Percentiles rank a stretch among this genome's conserved stretches.
These are phyloP conservation scores for Anhinga anhinga DNA, from an alignment of 2,113 vertebrate species.

Conservation along the genomic window DNA sequence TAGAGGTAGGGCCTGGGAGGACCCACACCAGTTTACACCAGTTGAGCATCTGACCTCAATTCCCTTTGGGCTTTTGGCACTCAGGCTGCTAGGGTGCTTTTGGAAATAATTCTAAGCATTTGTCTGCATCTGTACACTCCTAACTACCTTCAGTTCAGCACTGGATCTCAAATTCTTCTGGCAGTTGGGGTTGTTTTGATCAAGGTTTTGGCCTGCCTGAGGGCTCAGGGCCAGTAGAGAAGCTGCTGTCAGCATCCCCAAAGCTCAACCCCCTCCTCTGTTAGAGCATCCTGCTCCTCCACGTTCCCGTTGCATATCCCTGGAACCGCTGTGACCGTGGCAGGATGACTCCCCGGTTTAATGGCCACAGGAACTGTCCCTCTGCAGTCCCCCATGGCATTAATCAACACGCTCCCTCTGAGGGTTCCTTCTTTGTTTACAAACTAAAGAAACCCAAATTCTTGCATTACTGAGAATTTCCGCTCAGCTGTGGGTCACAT, in stretches of 20 bases:
- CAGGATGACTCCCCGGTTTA: background rate
- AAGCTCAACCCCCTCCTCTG: background rate
- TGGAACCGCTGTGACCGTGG: background rate
- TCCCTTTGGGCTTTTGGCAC: background rate
- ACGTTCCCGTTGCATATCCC: rapidly evolving
- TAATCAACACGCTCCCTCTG: background rate
- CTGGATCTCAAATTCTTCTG: background rate
- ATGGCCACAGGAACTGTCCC: background rate
- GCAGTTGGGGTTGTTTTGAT: background rate
- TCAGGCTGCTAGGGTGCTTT: background rate
- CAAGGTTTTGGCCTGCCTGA: background rate
- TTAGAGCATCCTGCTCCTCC: background rate
- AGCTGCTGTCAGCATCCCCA: background rate
- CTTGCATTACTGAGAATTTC: background rate
- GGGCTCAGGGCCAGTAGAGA: background rate
- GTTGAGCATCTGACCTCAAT: background rate
- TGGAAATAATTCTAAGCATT: background rate
- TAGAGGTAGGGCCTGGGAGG: background rate
- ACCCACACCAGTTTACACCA: background rate
- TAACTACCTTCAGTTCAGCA: background rate
- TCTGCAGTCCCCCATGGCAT: background rate
- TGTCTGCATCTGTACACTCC: background rate
- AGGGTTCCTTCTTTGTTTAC: background rate
- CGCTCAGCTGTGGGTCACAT: background rate
- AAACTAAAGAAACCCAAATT: background rate